Conservation (phyloP, 2,113 vertebrate genomes). For the Dromiciops gliroides region DNA sequence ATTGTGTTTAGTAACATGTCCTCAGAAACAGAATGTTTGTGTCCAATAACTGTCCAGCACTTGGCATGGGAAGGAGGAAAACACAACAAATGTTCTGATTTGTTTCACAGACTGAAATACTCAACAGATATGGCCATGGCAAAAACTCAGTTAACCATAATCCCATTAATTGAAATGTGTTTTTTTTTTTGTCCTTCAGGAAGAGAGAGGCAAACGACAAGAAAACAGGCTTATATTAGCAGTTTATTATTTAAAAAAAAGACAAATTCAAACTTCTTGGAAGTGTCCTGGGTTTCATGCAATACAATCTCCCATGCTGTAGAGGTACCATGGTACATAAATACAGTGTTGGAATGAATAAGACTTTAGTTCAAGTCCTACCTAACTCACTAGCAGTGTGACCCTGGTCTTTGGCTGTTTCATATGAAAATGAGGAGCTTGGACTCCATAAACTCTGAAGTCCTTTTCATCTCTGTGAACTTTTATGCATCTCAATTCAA, state of each 20-base stretch:
- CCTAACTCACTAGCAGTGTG: background rate
- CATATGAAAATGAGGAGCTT: background rate
- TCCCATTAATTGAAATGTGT: constrained; percentile 32
- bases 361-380: background rate
- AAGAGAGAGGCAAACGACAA: constrained; percentile 24
- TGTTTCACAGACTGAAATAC: background rate
- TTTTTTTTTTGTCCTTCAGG: background rate
- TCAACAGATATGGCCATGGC: background rate
- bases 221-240: background rate
- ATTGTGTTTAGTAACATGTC: constrained; percentile 42
- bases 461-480: background rate
- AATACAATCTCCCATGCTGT: background rate
- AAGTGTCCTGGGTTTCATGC: background rate
- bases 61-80: background rate
- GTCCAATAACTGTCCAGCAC: constrained; percentile 39
- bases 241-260: background rate
- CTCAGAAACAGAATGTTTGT: constrained; percentile 39
- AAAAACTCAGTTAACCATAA: background rate
- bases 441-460: background rate
- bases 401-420: background rate
- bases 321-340: background rate
- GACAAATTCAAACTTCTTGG: background rate
- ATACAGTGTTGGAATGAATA: background rate
- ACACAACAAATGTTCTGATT: background rate
- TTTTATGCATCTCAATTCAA: background rate